Percentiles rank a stretch among this genome's conserved stretches.
These are phyloP conservation scores for Staurois parvus DNA, from an alignment of 2,797 vertebrate species.

Conservation along the genomic window DNA sequence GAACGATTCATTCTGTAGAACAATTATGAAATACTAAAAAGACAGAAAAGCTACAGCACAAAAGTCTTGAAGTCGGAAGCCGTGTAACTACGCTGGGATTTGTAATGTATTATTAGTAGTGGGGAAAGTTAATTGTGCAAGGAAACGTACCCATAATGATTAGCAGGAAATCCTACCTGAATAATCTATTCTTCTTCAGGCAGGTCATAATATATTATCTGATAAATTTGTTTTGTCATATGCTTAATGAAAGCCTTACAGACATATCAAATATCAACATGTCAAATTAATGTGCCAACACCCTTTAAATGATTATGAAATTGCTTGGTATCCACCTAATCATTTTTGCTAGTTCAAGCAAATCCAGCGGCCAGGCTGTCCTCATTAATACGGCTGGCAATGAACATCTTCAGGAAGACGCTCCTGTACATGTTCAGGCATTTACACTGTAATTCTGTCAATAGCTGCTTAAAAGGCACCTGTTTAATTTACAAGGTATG, in stretches of 20 bases:
- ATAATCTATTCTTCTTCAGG: background rate
- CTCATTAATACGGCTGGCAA: background rate
- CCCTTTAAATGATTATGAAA: slow-evolving; percentile 38
- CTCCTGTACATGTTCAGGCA: background rate
- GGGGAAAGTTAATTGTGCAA: slow-evolving; percentile 15
- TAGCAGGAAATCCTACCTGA: background rate
- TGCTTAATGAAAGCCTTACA: slow-evolving; percentile 25
- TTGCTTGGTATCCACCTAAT: slow-evolving; percentile 33
- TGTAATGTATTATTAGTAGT: background rate
- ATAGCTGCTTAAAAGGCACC: slow-evolving; percentile 5
- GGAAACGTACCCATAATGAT: background rate
- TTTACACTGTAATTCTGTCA: too few relatives aligned
- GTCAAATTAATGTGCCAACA: slow-evolving; percentile 38
- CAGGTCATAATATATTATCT: slow-evolving; percentile 8
- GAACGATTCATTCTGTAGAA: slow-evolving; percentile 3
- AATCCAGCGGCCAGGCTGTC: background rate
- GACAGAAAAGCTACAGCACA: background rate
- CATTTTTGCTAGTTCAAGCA: slow-evolving; percentile 43
- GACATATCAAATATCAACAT: slow-evolving; percentile 39
- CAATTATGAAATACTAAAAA: background rate
- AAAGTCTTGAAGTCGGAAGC: background rate
- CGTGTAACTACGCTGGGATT: background rate
- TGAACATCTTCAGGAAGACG: background rate
- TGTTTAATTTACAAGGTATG: background rate
- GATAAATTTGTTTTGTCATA: slow-evolving; percentile 1